Percentiles rank a stretch among this genome's conserved stretches.
Conservation (phyloP, 2,113 vertebrate genomes). For the Mionectes macconnelli region DNA sequence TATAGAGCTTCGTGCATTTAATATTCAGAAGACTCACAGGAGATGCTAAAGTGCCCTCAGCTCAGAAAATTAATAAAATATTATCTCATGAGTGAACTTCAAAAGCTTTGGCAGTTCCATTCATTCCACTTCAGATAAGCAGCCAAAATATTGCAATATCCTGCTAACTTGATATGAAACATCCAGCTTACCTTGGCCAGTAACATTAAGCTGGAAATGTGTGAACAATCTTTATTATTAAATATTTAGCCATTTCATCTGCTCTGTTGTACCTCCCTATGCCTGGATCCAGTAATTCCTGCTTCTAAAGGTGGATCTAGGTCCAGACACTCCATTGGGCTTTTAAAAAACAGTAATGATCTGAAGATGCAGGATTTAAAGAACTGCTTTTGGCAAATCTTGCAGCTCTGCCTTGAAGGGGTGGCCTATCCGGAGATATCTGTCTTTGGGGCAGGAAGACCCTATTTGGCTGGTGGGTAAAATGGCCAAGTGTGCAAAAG, state of each 20-base stretch:
- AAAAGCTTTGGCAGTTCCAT: conserved; percentile 67
- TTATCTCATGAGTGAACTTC: conserved; percentile 66
- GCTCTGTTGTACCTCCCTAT: background rate
- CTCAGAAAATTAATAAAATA: conserved; percentile 66
- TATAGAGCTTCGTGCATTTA: conserved; percentile 26
- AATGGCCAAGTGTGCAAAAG: background rate
- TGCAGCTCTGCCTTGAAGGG: background rate
- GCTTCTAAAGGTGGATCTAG: background rate
- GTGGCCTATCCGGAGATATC: background rate
- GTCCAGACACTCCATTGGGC: background rate
- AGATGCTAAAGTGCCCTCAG: conserved; percentile 61
- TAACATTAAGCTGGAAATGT: conserved; percentile 42
- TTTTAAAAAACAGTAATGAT: background rate
- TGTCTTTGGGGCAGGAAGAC: background rate
- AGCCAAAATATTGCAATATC: conserved; percentile 68
- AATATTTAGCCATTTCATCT: conserved; percentile 38
- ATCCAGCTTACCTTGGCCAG: conserved; percentile 39
- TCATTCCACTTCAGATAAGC: conserved; percentile 66
- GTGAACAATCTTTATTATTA: conserved; percentile 54
- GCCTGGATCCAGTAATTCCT: background rate
- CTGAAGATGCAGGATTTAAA: background rate
- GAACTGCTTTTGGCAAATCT: background rate
- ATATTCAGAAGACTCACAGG: conserved; percentile 51
- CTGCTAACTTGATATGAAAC: conserved; percentile 64
- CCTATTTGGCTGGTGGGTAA: background rate